Base-by-base conservation (phyloP, 2,113 vertebrate species). In the Acrocephalus arundinaceus region DNA sequence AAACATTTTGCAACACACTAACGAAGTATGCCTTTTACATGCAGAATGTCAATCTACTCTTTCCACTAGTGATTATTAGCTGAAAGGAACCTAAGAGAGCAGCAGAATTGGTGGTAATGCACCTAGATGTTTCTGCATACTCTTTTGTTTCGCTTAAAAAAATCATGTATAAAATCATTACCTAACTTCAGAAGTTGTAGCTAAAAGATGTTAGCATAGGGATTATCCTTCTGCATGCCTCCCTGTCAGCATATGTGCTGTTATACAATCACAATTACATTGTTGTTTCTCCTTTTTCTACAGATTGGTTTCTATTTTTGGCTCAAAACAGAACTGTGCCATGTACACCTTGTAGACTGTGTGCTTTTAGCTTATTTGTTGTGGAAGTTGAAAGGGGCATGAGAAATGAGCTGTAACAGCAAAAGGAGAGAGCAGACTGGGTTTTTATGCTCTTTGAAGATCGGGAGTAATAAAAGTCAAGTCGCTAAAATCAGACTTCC, bases 201-300 rank as follows among this genome's bases (percentile, higher is more conserved):
- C 39, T 85, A 11, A 31, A 91, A 67, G 22, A 39, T 61, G 19
- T 39, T 89, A 74, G 48, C 3, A 7, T 35, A 25, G 41, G 14
- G 24, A 21, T 25, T 61, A 22, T 59, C 65, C 6, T 67, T 67
- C 7, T 55, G 43, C 68, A 14, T 73, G 33, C 14, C n/a, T 84
- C 25, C 25, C 4, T 30, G 33, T 46, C 65, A 59, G 57, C 5
- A 4, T 55, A 18, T 0, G 0, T 80, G 49, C 23, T 74, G 16
- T 79, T 73, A 46, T 16, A n/a, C 52, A 52, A 4, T 76, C 31
- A 18, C 55, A 55, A 35, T 84, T 33, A 55, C 10, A 22, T 58
- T 15, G 9, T 48, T 77, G 41, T 71, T 93, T 55, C 43, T 57
- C 28, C 30, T 49, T 67, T 71, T 74, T 55, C 24, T 67, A 20